phyloP scores from a whole-genome alignment of 2,113 vertebrate species.

The Isichthys henryi region DNA sequence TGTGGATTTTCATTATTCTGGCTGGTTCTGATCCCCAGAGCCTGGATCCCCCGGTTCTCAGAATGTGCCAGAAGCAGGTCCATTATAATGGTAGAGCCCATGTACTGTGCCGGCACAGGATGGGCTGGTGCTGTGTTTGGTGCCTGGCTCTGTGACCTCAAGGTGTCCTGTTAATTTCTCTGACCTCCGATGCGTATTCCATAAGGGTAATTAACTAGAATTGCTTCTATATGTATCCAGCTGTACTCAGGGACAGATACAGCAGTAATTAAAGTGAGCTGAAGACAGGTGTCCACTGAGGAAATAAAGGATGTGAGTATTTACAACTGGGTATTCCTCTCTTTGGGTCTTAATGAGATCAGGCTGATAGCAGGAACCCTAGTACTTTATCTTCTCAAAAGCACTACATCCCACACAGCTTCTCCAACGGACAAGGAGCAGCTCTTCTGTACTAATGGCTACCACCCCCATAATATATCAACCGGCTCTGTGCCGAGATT shows the following conservation, averaged over 20 bases:
- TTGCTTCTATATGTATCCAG: neutral
- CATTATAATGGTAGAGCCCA: neutral
- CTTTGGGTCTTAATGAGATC: constrained; percentile 15
- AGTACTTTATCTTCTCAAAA: neutral
- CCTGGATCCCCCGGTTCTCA: neutral
- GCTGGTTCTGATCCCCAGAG: neutral
- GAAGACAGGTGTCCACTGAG: neutral
- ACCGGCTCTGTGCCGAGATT: neutral
- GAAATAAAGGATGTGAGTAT: neutral
- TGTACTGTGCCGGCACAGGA: neutral
- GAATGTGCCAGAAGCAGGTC: neutral
- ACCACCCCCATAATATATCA: neutral
- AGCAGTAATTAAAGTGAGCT: neutral
- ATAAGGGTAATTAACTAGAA: neutral
- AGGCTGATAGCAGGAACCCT: neutral
- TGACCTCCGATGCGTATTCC: neutral
- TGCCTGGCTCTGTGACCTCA: neutral
- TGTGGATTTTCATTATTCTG: neutral
- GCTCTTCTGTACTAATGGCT: neutral
- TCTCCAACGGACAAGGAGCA: neutral
- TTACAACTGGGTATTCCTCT: neutral
- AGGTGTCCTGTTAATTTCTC: neutral
- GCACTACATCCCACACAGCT: neutral
- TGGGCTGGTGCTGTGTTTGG: neutral
- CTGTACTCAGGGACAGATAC: neutral